Evolutionary conservation across 1,140 invertebrate genomes (phyloP), one percentile per base, ranked within the genome.

Genomic region (Leptestheria dahalacensis): DNA sequence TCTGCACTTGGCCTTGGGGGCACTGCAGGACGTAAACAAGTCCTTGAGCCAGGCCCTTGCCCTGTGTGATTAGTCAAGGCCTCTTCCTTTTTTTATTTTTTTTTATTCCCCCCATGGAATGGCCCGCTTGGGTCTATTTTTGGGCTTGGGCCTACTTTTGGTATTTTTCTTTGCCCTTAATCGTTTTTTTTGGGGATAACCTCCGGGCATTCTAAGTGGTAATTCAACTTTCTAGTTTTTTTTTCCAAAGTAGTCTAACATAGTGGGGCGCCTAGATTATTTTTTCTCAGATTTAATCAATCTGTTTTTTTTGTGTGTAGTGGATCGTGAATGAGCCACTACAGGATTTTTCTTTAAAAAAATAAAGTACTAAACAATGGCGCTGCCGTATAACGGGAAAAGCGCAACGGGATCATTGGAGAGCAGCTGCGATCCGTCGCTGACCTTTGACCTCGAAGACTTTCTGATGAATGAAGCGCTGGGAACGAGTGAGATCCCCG

Each of bases 381-480:
- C 33, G 33, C 15, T 41, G 6, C 33, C 33, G 15, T 41, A 6
- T n/a, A n/a, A n/a, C 6, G 6, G 33, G 6, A 41, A 41, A 41
- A 41, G 33, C 15, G 33, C 33, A 41, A 41, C 33, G 33, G 33
- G 33, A 41, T 41, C 33, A 15, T 41, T 41, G 33, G 33, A 41
- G 33, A 26, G 20, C 53, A 55, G 21, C 11, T 55, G 26, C 53
- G 53, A 55, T n/a, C 53, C 53, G 1, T 55, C 53, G 26, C 26
- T 55, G 1, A 26, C 33, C 1, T 55, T 55, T 20, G 53, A 55
- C 33, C 21, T 55, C 3, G 53, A 55, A 29, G 53, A 55, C 26
- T 29, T 55, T 29, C 53, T 55, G 1, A 55, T 55, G 53, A 41
- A 41, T 41, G 33, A 41, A 41, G 25, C 53, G n/a, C 25, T 26